These are phyloP conservation scores for Theodoxus fluviatilis DNA, from an alignment of 2,888 invertebrate species.

Conservation along the genomic window DNA sequence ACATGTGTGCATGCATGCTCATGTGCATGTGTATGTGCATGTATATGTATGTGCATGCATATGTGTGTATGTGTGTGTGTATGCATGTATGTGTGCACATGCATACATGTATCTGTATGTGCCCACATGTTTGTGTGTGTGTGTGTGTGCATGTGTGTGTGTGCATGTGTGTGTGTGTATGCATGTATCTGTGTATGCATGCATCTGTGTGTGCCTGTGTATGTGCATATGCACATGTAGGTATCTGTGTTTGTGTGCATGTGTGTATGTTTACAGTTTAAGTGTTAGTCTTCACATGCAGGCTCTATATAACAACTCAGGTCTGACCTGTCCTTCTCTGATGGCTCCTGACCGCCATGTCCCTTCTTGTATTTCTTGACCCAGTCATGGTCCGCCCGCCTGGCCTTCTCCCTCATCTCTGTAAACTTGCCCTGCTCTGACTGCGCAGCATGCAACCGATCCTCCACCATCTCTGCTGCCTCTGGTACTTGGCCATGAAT, in stretches of 20 bases:
- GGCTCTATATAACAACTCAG: neutral
- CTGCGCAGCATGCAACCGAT: slow-evolving; percentile 35
- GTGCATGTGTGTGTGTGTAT: neutral
- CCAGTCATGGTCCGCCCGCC: slow-evolving; percentile 45
- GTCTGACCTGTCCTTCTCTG: slow-evolving; percentile 36
- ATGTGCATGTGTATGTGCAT: neutral
- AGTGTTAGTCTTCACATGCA: too few relatives aligned
- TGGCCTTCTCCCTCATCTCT: slow-evolving; percentile 36
- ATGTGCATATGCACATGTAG: neutral
- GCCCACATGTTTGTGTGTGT: neutral
- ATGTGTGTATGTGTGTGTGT: slow-evolving; percentile 18
- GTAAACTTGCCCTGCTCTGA: slow-evolving; percentile 32
- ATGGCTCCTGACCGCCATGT: slow-evolving; percentile 37
- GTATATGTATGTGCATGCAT: neutral
- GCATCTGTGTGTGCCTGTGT: neutral
- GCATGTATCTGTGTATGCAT: neutral
- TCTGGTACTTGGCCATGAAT: slow-evolving; percentile 44
- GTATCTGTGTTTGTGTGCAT: neutral
- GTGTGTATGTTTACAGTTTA: neutral
- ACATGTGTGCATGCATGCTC: too few relatives aligned
- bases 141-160: neutral
- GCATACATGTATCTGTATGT: neutral
- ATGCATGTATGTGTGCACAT: neutral
- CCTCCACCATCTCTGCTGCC: slow-evolving; percentile 42
- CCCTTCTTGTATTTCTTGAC: slow-evolving; percentile 41